Base-by-base conservation (phyloP, 92 coral and sea anemone species). In the Muricea muricata region DNA sequence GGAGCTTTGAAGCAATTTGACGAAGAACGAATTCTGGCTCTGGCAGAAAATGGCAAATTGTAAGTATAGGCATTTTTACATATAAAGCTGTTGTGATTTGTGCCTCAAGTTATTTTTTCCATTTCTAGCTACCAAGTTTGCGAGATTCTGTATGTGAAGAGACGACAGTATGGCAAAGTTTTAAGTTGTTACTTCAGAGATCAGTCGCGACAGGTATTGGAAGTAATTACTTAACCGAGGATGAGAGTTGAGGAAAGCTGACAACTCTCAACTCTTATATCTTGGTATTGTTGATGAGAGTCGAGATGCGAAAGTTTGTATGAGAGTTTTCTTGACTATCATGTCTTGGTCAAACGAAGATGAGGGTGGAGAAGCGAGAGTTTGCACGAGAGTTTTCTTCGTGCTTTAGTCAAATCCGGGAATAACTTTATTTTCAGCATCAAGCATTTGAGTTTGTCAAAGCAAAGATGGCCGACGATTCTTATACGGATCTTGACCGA, bases 41-140 rank as follows among this genome's bases (percentile, higher is more conserved):
- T 95, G 67, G 98, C 98, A 6, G 98, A 95, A 86, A 95, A 95
- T 77, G 98, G 97, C 2, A 95, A 94, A 79, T 95, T 95, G 98
- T 95, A 86, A 83, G 97, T 86, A 10, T 47, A 60, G 57, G 35
- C 12, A 46, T 18, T 6, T 5, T 46, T 18, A 9, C 9, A 29
- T 23, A 23, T 0, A 21, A 30, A 7, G 18, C 17, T 20, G 20
- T 14, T 50, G 3, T 50, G 58, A 50, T 45, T 45, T 45, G 42
- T 37, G 42, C 9, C 42, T 37, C 42, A 45, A 8, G 4, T 6
- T 17, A 12, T 52, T 52, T 13, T 25, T 1, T 4, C 23, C 1
- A 2, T 75, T 84, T 88, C 15, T 66, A 96, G 99, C 63, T 96
- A 90, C 88, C 99, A 94, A 54, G 96, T 96, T 78, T 96, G 99